phyloP scores from a whole-genome alignment of 1,140 invertebrate genomes.

The Camponotus vicinus region DNA sequence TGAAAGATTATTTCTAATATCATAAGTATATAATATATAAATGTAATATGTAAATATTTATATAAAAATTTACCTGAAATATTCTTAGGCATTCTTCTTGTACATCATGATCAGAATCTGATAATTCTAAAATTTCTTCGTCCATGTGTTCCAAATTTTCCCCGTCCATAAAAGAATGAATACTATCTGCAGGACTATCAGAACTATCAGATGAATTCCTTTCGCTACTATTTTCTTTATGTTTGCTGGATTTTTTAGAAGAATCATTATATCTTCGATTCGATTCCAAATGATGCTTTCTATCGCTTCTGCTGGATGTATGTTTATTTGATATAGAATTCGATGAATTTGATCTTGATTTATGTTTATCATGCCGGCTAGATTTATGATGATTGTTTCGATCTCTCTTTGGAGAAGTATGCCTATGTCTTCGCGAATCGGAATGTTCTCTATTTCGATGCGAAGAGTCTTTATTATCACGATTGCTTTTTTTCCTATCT shows the following conservation, averaged over 20 bases:
- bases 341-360: conserved; percentile 72
- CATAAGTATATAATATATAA: neutral
- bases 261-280: conserved; percentile 69
- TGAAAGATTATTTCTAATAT: neutral
- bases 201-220: conserved; percentile 70
- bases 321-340: conserved; percentile 67
- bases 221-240: conserved; percentile 68
- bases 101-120: conserved; percentile 87
- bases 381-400: conserved; percentile 71
- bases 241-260: conserved; percentile 66
- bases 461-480: conserved; percentile 65
- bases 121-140: conserved; percentile 71
- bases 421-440: conserved; percentile 65
- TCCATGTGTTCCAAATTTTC: conserved; percentile 66
- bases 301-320: conserved; percentile 71
- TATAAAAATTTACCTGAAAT: conserved; percentile 87
- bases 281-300: conserved; percentile 69
- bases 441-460: conserved; percentile 68
- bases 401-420: conserved; percentile 68
- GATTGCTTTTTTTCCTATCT: conserved; percentile 68
- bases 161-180: conserved; percentile 14
- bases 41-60: neutral
- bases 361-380: conserved; percentile 72
- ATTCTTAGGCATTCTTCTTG: conserved; percentile 91
- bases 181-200: conserved; percentile 42